These are phyloP conservation scores for Parazoanthus darwini DNA, from an alignment of 92 coral and sea anemone genomes.

Conservation along the genomic window DNA sequence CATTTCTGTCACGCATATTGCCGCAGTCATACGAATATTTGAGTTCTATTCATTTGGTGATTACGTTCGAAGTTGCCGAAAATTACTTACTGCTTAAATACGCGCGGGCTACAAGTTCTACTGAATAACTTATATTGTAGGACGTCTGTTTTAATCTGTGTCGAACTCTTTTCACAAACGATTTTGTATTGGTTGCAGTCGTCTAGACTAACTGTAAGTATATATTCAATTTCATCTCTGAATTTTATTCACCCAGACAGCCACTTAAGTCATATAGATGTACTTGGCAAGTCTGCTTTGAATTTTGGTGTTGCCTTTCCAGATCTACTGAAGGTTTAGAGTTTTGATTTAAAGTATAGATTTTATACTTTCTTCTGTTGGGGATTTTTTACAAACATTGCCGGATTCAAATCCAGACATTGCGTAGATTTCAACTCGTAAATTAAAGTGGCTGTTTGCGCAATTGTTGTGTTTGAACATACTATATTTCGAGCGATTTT, in stretches of 20 bases:
- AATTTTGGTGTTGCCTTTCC: background rate
- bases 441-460: background rate
- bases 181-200: background rate
- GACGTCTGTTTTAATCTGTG: background rate
- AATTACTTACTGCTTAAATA: background rate
- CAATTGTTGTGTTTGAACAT: background rate
- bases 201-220: slow-evolving; percentile 16
- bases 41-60: background rate
- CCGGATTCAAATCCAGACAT: background rate
- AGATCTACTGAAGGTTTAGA: background rate
- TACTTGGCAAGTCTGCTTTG: background rate
- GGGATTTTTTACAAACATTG: background rate
- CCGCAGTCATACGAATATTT: background rate
- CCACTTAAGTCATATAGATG: background rate
- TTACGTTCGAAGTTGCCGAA: background rate
- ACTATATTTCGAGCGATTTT: too few species aligned
- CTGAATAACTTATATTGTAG: background rate
- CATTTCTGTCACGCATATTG: slow-evolving; percentile 21
- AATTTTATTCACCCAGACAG: background rate
- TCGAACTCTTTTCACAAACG: background rate
- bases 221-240: background rate
- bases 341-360: background rate
- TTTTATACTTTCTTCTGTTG: background rate
- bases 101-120: too few species aligned
- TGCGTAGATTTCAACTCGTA: background rate